Base-by-base conservation (phyloP, 1,140 invertebrate species). In the Bombus waltoni region DNA sequence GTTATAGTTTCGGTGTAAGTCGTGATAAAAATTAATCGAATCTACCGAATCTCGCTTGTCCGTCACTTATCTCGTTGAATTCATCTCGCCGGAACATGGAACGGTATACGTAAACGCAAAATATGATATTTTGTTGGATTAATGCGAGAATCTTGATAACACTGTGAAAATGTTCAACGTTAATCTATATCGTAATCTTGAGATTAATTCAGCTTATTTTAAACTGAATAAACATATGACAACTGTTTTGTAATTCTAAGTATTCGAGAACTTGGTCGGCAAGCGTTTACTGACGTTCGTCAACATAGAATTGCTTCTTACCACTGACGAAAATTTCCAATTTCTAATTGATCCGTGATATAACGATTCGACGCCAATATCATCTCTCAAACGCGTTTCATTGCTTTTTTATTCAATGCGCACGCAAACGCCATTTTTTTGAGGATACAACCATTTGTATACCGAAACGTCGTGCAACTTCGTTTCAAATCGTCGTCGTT, bases 71-170 rank as follows among this genome's bases (percentile, higher is more conserved):
- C 73, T 75, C 44, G 44, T 35, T 35, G 73, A 53, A 75, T 53
- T 53, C 73, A 75, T 75, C 73, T 75, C 15, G 32, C 9, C 32
- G 73, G 73, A 75, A 75, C 73, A 57, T 53, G 18, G 47, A 22
- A 53, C 22, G 8, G 18, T 22, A 53, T 8, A 53, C 1, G 47
- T 53, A 53, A 18, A 53, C 47, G 47, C 47, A 53, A 53, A 53
- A 22, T 53, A 53, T 5, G 47, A 53, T 53, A 53, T 53, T 53
- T 53, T 53, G 47, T 53, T 8, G 22, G 47, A 53, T 53, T 22
- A 22, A 22, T 1, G 40, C 57, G 32, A 25, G 10, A 35, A 57
- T 75, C 73, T 38, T 15, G 44, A 35, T 74, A 47, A 35, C 35
- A 10, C n/a, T 10, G 18, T 47, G 42, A 22, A 32, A 74, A 35